These are phyloP conservation scores for Drosophila austrosaltans DNA, from an alignment of 2,888 invertebrate genomes.

Conservation along the genomic window DNA sequence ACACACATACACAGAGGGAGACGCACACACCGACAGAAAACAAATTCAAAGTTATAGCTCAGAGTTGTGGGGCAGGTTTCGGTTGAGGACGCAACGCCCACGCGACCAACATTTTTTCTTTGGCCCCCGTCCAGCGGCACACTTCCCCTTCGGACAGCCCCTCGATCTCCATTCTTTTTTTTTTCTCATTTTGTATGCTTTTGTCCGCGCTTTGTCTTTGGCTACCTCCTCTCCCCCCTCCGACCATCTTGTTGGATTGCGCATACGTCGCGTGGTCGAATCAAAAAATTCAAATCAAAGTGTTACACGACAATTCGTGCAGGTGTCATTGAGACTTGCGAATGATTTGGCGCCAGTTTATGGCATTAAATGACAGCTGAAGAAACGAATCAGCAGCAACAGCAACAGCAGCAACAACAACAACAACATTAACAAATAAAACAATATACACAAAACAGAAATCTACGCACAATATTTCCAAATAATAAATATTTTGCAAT, in stretches of 20 bases:
- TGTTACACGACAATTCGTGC: constrained; percentile 78
- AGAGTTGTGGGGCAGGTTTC: constrained; percentile 74
- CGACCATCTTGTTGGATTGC: constrained; percentile 57
- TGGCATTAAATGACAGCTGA: constrained; percentile 61
- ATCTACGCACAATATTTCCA: too few species aligned
- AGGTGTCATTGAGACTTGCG: constrained; percentile 77
- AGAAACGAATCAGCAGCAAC: not conserved
- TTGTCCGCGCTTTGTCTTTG: not conserved
- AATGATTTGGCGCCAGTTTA: constrained; percentile 78
- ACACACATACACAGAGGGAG: not conserved
- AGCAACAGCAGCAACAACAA: too few species aligned
- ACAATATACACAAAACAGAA: too few species aligned
- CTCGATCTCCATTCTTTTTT: too few species aligned
- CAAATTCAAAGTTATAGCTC: constrained; percentile 75
- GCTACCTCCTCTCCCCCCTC: not conserved
- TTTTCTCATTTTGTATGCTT: not conserved
- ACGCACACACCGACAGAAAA: constrained; percentile 25
- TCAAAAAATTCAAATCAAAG: constrained; percentile 60
- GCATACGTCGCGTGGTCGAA: constrained; percentile 73
- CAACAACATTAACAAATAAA: too few species aligned
- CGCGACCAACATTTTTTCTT: constrained; percentile 77
- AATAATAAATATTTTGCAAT: too few species aligned
- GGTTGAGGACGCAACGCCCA: constrained; percentile 73
- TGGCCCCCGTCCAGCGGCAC: constrained; percentile 45
- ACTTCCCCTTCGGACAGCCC: not conserved